Evolutionary conservation across 2,113 vertebrate species (phyloP), one percentile per base, ranked within the genome.

Genomic region (Pyxicephalus adspersus): DNA sequence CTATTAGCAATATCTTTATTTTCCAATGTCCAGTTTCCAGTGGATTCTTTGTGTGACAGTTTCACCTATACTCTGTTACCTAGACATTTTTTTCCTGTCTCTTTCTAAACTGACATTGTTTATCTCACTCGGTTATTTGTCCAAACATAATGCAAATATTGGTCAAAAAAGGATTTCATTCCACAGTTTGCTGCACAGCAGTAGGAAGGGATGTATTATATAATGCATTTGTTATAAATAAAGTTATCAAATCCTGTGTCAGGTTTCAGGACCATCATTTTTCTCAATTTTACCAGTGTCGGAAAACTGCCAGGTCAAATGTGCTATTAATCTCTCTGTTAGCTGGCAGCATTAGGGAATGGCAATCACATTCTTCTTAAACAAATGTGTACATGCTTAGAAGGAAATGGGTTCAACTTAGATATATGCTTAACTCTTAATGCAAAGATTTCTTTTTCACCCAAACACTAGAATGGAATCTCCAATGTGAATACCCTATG

Each of bases 251-350:
- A 74, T 81, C 50, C 60, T 31, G 51, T 81, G 79, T 74, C 70
- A 65, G 20, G 70, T 65, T 51, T 22, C 70, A n/a, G 61, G 60
- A 65, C 60, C 18, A 81, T 81, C 38, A 73, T 81, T 81, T 81
- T 81, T 73, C 79, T 81, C 70, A 74, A 54, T 66, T 64, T 81
- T 55, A n/a, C 50, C 18, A 25, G 60, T 81, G 68, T 73, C 70
- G 74, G 64, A 73, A 74, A 73, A 6, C 70, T 74, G 45, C 70
- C 79, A 74, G 50, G 79, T 81, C 78, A 80, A 72, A 80, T 64
- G 50, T 73, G 51, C 25, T 34, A 81, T 81, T 74, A 74, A 74
- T 81, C 79, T 81, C 70, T 81, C 67, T 72, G 23, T 81, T 64
- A 73, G 45, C 25, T 81, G 34, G 18, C 29, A 55, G 57, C 45